phyloP scores from a whole-genome alignment of 2,888 invertebrate species.

The Emmelina monodactyla region DNA sequence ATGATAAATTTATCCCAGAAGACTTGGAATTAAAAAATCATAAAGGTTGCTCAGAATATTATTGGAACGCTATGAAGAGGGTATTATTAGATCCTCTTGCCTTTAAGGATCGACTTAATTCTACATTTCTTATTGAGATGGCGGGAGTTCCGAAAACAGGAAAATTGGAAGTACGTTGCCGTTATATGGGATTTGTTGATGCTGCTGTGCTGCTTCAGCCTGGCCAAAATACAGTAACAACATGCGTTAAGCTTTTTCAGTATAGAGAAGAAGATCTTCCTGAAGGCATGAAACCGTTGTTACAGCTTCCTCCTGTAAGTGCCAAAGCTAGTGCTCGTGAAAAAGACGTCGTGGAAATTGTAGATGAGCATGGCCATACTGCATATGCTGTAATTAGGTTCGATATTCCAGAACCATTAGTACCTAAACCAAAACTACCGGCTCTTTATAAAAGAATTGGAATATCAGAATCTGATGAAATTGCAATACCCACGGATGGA shows the following conservation, averaged over 20 bases:
- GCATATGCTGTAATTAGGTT: constrained; percentile 38
- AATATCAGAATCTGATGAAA: constrained; percentile 25
- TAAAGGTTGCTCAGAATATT: constrained; percentile 28
- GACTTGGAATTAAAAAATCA: constrained; percentile 23
- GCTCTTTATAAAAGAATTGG: constrained; percentile 34
- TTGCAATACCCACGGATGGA: constrained; percentile 23
- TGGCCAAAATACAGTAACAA: constrained; percentile 33
- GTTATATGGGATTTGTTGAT: constrained; percentile 44
- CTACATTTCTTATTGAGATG: constrained; percentile 39
- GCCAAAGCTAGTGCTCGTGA: constrained; percentile 38
- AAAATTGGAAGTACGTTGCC: constrained; percentile 41
- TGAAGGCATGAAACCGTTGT: constrained; percentile 25
- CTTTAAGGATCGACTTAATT: constrained; percentile 26
- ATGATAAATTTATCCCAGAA: constrained; percentile 36
- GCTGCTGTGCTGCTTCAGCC: constrained; percentile 38
- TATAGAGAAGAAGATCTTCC: constrained; percentile 34
- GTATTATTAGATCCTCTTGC: constrained; percentile 34
- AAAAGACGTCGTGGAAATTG: constrained; percentile 21
- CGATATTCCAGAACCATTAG: constrained; percentile 36
- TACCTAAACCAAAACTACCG: constrained; percentile 31
- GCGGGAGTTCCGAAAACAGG: constrained; percentile 43
- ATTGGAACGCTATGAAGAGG: constrained; percentile 49
- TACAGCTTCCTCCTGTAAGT: constrained; percentile 41
- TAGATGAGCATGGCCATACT: constrained; percentile 36
- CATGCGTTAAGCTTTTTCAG: constrained; percentile 28